Evolutionary conservation across 2,888 invertebrate genomes (phyloP).

Genomic region (Buathra laborator): DNA sequence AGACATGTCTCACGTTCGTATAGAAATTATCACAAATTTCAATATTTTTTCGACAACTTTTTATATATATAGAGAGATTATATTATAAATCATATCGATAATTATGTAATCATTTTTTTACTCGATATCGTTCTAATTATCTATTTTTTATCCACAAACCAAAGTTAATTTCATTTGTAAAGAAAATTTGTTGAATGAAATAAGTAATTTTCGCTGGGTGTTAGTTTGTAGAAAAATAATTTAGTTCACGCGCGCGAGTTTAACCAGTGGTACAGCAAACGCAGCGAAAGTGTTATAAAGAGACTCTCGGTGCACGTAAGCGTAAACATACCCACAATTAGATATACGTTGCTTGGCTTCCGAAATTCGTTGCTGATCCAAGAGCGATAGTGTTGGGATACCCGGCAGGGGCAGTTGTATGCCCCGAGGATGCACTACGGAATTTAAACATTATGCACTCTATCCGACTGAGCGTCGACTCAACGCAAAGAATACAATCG

Average conservation of each 20-base stretch:
- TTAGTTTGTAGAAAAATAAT: not conserved
- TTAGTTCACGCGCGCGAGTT: not conserved
- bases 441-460: constrained; percentile 55
- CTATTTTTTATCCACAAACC: not conserved
- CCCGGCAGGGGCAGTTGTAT: constrained; percentile 77
- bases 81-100: too few relatives aligned
- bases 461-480: constrained; percentile 64
- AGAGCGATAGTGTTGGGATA: constrained; percentile 82
- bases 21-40: constrained; percentile 19
- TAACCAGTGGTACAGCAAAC: constrained; percentile 22
- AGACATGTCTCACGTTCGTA: not conserved
- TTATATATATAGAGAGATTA: too few relatives aligned
- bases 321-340: constrained; percentile 80
- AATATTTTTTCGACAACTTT: not conserved
- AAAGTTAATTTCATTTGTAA: not conserved
- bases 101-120: too few relatives aligned
- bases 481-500: too few relatives aligned
- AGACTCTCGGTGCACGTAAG: constrained; percentile 79
- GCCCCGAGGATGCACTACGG: not conserved
- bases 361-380: constrained; percentile 83
- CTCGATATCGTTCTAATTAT: too few relatives aligned
- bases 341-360: constrained; percentile 83
- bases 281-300: constrained; percentile 82
- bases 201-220: not conserved
- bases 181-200: not conserved